Percentiles rank a stretch among this genome's conserved stretches.
Evolutionary conservation across 1,140 invertebrate genomes (phyloP).

Genomic region (Holcopasites calliopsidis): DNA sequence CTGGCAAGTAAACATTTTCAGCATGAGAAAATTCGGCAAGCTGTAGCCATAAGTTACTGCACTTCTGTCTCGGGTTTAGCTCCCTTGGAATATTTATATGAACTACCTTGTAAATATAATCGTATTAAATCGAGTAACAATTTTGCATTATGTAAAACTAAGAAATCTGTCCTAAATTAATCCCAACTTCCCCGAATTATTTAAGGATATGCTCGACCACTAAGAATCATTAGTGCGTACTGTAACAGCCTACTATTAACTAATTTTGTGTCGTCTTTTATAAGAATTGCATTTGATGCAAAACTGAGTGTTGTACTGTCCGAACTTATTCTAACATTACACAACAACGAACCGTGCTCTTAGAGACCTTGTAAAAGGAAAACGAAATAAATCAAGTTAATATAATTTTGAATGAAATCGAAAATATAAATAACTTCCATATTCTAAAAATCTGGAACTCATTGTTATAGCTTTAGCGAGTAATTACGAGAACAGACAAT

Average conservation of each 20-base stretch:
- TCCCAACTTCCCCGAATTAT: constrained; percentile 18
- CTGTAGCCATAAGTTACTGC: neutral
- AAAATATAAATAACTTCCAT: too few species aligned
- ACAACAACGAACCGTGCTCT: neutral
- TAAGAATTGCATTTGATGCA: constrained; percentile 28
- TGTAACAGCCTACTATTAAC: constrained; percentile 13
- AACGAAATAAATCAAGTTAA: neutral
- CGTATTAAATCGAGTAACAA: constrained; percentile 2
- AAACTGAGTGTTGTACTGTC: constrained; percentile 47
- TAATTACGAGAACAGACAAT: constrained; percentile 8
- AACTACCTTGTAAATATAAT: constrained; percentile 25
- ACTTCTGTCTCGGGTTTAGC: neutral
- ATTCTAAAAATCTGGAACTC: constrained; percentile 1
- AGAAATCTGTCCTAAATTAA: constrained; percentile 34
- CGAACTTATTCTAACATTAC: neutral
- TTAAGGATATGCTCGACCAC: constrained; percentile 10
- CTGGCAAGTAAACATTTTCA: constrained; percentile 17
- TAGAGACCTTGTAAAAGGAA: constrained; percentile 8
- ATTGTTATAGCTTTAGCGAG: constrained; percentile 21
- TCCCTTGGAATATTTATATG: constrained; percentile 1
- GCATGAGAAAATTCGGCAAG: constrained; percentile 6
- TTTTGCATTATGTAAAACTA: constrained; percentile 21
- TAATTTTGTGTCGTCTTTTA: constrained; percentile 42
- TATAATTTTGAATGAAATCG: neutral
- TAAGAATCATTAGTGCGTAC: constrained; percentile 20